Evolutionary conservation across 2,113 vertebrate species (phyloP).

Genomic region (Balaenoptera acutorostrata): DNA sequence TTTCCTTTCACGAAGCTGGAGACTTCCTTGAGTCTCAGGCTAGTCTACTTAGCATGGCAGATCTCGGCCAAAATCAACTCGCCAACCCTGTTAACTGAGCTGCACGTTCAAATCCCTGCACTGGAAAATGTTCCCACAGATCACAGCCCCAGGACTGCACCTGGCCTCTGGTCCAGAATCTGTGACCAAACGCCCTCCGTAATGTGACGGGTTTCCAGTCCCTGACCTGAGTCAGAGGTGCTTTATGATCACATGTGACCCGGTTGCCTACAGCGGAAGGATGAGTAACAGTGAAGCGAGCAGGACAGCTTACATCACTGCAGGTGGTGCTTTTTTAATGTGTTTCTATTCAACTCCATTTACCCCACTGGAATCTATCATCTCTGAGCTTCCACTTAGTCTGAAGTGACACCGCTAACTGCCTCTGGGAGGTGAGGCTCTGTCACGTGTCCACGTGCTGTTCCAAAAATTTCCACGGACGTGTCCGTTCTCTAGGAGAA

Average conservation of each 20-base stretch:
- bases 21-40: not conserved
- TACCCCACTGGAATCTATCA: not conserved
- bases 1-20: not conserved
- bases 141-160: not conserved
- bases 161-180: not conserved
- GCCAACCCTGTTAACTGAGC: not conserved
- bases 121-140: not conserved
- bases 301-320: not conserved
- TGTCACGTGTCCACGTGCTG: not conserved
- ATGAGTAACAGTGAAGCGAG: not conserved
- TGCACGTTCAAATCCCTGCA: not conserved
- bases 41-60: not conserved
- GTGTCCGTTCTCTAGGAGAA: not conserved
- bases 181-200: not conserved
- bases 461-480: not conserved
- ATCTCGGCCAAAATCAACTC: not conserved
- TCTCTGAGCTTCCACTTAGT: not conserved
- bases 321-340: not conserved
- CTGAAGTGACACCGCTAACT: not conserved
- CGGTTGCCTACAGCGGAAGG: not conserved
- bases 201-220: not conserved
- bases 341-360: not conserved
- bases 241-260: not conserved
- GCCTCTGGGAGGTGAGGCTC: not conserved
- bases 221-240: not conserved